A percentile compares a stretch with the other conserved stretches of the same genome.
Evolutionary conservation across 2,888 invertebrate species (phyloP).

Genomic region (Morpho achilles): DNA sequence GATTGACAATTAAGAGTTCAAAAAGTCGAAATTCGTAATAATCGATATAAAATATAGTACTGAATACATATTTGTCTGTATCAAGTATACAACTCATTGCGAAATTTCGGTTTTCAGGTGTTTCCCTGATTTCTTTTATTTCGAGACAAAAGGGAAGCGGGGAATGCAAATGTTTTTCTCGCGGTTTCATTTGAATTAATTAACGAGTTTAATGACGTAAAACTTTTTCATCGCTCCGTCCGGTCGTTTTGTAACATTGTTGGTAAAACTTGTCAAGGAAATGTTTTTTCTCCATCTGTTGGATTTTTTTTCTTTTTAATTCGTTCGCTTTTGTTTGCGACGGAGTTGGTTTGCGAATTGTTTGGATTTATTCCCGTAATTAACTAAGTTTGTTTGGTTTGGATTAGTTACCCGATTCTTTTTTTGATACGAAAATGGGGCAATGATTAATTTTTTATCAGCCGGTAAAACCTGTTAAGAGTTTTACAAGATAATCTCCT

Average conservation of each 20-base stretch:
- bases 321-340: slow-evolving; percentile 58
- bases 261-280: slow-evolving; percentile 78
- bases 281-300: slow-evolving; percentile 70
- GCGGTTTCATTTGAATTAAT: slow-evolving; percentile 78
- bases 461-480: background rate
- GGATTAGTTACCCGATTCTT: slow-evolving; percentile 68
- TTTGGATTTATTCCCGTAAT: slow-evolving; percentile 77
- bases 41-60: no score
- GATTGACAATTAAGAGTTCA: no score
- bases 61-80: no score
- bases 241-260: slow-evolving; percentile 65
- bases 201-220: slow-evolving; percentile 74
- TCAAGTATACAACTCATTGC: no score
- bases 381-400: slow-evolving; percentile 73
- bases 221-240: slow-evolving; percentile 70
- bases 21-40: no score
- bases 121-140: slow-evolving; percentile 56
- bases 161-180: slow-evolving; percentile 72
- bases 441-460: slow-evolving; percentile 23
- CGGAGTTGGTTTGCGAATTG: slow-evolving; percentile 57
- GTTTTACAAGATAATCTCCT: no score
- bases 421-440: slow-evolving; percentile 59
- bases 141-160: slow-evolving; percentile 55
- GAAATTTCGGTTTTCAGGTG: background rate
- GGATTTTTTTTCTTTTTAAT: slow-evolving; percentile 57